A percentile compares a stretch with the other conserved stretches of the same genome.
Evolutionary conservation across 2,113 vertebrate genomes (phyloP).

Genomic region (Nesoenas mayeri): DNA sequence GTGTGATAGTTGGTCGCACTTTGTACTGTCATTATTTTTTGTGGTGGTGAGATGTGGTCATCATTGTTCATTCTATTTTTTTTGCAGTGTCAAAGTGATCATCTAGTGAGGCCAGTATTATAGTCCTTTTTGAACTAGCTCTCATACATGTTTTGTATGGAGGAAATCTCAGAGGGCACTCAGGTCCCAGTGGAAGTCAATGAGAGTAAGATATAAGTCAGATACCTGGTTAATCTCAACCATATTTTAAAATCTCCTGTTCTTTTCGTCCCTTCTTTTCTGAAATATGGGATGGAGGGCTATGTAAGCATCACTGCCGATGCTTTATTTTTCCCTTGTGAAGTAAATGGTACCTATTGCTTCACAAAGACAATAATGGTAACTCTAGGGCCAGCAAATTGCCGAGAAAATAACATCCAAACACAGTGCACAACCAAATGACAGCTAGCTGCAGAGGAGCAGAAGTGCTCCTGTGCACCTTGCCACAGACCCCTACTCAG

Average conservation of each 20-base stretch:
- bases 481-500: background rate
- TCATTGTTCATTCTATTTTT: background rate
- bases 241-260: background rate
- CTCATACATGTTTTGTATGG: background rate
- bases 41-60: background rate
- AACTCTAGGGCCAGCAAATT: background rate
- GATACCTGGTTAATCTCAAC: background rate
- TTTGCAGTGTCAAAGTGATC: background rate
- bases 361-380: background rate
- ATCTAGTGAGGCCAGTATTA: background rate
- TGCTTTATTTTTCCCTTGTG: background rate
- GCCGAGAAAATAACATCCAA: background rate
- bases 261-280: background rate
- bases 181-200: background rate
- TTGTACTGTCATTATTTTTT: background rate
- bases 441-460: background rate
- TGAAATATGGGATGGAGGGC: background rate
- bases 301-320: background rate
- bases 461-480: background rate
- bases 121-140: background rate
- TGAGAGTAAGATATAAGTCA: background rate
- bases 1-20: background rate
- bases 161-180: background rate
- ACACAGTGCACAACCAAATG: background rate
- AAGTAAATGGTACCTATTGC: background rate